A percentile compares a stretch with the other conserved stretches of the same genome.
phyloP scores from a whole-genome alignment of 1,140 invertebrate species.

The Halictus rubicundus region DNA sequence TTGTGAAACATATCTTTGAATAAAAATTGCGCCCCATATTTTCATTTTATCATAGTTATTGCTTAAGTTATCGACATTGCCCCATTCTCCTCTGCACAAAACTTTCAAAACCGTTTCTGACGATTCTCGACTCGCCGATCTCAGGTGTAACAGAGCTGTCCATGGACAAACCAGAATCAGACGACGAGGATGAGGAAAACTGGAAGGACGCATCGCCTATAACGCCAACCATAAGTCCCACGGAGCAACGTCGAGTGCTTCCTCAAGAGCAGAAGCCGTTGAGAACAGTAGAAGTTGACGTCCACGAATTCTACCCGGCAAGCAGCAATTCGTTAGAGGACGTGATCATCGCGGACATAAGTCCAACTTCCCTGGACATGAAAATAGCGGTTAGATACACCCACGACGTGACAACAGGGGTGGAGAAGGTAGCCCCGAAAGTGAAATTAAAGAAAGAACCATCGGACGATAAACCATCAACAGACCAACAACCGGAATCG shows the following conservation, averaged over 20 bases:
- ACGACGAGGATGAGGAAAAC: constrained; percentile 57
- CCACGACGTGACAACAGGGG: constrained; percentile 7
- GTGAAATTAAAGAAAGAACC: constrained; percentile 55
- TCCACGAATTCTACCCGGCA: constrained; percentile 43
- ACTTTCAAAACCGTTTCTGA: no score
- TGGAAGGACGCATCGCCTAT: constrained; percentile 64
- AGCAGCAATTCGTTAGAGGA: constrained; percentile 33
- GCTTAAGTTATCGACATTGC: no score
- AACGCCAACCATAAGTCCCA: constrained; percentile 54
- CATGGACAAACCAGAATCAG: constrained; percentile 49
- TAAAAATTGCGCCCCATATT: no score
- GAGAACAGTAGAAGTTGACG: constrained; percentile 39
- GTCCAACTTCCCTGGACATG: background rate
- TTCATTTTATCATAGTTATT: no score
- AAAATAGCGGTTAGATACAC: background rate
- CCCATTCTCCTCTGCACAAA: no score
- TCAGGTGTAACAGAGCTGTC: constrained; percentile 59
- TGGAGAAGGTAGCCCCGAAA: constrained; percentile 49
- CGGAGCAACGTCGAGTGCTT: background rate
- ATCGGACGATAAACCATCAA: background rate
- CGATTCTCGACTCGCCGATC: no score
- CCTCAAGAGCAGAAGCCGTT: background rate
- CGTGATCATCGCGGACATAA: constrained; percentile 33
- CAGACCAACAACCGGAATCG: constrained; percentile 11
- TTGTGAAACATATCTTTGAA: no score